phyloP scores from a whole-genome alignment of 2,888 invertebrate species.

The Cecidostiba fungosa region DNA sequence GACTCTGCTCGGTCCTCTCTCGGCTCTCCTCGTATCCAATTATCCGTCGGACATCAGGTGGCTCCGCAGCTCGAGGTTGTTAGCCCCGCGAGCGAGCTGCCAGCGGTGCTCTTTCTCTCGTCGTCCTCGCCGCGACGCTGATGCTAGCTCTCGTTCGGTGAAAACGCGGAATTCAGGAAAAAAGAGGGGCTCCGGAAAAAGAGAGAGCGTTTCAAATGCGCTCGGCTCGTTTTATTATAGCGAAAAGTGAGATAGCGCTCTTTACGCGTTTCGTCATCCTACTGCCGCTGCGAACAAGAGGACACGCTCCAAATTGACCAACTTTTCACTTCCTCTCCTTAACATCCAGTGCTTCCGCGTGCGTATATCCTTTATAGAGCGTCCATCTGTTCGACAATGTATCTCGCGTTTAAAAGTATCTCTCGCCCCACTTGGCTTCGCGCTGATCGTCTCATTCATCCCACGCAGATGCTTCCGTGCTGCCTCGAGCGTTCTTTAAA shows the following conservation, averaged over 20 bases:
- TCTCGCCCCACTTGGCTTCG: background rate
- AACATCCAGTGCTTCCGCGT: background rate
- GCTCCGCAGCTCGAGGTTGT: slow-evolving; percentile 54
- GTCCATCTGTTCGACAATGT: background rate
- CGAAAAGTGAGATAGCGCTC: slow-evolving; percentile 9
- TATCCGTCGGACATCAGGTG: slow-evolving; percentile 59
- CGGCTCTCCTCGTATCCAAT: slow-evolving; percentile 53
- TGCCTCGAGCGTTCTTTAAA: background rate
- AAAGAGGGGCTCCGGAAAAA: slow-evolving; percentile 5
- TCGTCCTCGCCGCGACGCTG: background rate
- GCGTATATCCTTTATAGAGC: background rate
- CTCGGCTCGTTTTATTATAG: slow-evolving; percentile 18
- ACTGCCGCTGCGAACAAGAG: background rate
- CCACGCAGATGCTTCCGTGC: slow-evolving; percentile 7
- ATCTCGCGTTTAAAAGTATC: background rate
- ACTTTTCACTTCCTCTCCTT: slow-evolving; percentile 1
- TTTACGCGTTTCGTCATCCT: background rate
- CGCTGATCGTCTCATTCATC: too few species aligned
- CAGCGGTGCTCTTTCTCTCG: slow-evolving; percentile 6
- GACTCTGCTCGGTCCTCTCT: background rate
- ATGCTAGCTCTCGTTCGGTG: background rate
- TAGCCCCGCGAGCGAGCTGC: slow-evolving; percentile 44
- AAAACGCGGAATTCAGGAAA: slow-evolving; percentile 49
- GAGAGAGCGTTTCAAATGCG: slow-evolving; percentile 30
- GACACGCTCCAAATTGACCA: background rate